These are phyloP conservation scores for Cossypha polioptera DNA, from an alignment of 2,797 vertebrate species.

Conservation along the genomic window DNA sequence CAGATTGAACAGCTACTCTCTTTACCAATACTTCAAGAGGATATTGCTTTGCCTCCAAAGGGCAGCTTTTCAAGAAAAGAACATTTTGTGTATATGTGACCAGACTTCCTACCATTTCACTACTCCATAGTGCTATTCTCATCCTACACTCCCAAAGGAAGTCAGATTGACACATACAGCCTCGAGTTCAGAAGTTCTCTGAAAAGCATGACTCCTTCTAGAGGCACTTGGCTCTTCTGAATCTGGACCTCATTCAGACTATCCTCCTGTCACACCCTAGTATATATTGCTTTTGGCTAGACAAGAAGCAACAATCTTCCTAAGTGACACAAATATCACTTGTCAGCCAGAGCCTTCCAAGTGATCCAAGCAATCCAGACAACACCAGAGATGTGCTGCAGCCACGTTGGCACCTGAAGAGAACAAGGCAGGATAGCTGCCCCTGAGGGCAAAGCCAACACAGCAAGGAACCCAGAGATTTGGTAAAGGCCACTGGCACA, in stretches of 20 bases:
- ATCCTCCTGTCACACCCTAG: background rate
- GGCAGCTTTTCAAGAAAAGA: background rate
- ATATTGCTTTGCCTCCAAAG: background rate
- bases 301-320: background rate
- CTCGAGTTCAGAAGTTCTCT: background rate
- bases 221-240: background rate
- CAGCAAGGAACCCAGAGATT: fast-evolving
- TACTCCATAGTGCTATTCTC: background rate
- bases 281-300: background rate
- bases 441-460: background rate
- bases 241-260: background rate
- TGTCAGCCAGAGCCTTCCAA: background rate
- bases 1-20: background rate
- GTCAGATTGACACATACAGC: background rate
- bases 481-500: background rate
- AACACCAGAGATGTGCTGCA: background rate
- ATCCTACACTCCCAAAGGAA: background rate
- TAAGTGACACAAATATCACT: background rate
- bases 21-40: background rate
- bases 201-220: background rate
- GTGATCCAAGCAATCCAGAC: background rate
- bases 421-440: background rate
- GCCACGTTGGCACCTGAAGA: fast-evolving
- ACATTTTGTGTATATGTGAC: background rate
- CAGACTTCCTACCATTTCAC: background rate